phyloP scores from a whole-genome alignment of 2,113 vertebrate species.

The Maccullochella peelii region DNA sequence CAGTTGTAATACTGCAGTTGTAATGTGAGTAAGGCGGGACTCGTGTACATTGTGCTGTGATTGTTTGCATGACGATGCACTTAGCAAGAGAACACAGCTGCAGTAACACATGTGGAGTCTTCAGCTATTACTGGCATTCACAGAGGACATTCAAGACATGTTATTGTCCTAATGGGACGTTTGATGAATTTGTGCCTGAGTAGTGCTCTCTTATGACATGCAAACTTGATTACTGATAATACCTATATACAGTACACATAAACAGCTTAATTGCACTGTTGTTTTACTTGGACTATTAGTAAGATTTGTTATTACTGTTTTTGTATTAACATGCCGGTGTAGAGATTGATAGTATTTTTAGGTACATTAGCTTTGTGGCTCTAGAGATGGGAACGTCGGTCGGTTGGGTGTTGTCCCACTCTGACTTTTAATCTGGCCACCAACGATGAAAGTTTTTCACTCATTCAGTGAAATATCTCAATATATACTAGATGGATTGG shows the following conservation, averaged over 20 bases:
- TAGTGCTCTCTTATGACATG: constrained; percentile 24
- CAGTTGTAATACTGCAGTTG: constrained; percentile 22
- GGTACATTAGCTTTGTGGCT: neutral
- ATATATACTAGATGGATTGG: too few relatives aligned
- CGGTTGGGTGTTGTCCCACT: neutral
- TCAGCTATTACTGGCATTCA: constrained; percentile 34
- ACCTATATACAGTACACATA: neutral
- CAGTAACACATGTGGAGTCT: neutral
- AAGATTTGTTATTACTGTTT: neutral
- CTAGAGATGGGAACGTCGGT: neutral
- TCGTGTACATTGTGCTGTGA: neutral
- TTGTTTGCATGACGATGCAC: constrained; percentile 9
- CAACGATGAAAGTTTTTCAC: too few relatives aligned
- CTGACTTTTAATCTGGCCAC: too few relatives aligned
- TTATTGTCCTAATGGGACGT: constrained; percentile 23
- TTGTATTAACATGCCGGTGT: neutral
- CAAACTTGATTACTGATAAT: constrained; percentile 8
- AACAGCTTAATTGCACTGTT: neutral
- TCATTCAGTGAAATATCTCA: too few relatives aligned
- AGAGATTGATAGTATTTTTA: neutral
- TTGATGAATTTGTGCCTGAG: constrained; percentile 16
- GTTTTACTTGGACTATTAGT: neutral
- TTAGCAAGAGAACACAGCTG: constrained; percentile 23
- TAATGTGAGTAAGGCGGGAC: constrained; percentile 23
- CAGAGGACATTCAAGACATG: constrained; percentile 16